Evolutionary conservation across 2,797 vertebrate genomes (phyloP).

Genomic region (Tokudaia muenninki): DNA sequence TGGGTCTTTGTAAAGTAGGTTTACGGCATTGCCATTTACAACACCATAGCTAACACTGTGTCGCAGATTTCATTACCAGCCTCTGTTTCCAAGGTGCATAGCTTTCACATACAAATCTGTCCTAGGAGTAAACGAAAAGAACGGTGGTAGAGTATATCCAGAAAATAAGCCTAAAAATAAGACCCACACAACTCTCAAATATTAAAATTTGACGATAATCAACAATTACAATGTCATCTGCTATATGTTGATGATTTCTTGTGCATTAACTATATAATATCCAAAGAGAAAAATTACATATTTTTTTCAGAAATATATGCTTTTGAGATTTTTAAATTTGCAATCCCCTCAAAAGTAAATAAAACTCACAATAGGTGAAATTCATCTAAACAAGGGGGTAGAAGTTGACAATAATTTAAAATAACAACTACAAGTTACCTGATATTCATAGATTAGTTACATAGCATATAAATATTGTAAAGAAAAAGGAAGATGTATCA

Average conservation of each 20-base stretch:
- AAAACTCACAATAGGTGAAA: conserved; percentile 16
- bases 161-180: conserved; percentile 40
- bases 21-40: conserved; percentile 72
- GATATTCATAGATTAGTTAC: neutral
- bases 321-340: conserved; percentile 37
- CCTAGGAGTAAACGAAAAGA: conserved; percentile 69
- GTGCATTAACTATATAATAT: conserved; percentile 44
- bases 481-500: neutral
- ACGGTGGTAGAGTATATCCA: neutral
- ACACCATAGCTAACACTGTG: conserved; percentile 74
- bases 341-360: neutral
- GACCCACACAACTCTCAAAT: conserved; percentile 9
- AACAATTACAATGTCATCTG: neutral
- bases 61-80: conserved; percentile 76
- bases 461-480: conserved; percentile 3
- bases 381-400: conserved; percentile 29
- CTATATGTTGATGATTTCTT: conserved; percentile 25
- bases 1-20: conserved; percentile 74
- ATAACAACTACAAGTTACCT: conserved; percentile 48
- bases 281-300: conserved; percentile 50
- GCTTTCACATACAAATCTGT: conserved; percentile 70
- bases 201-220: neutral
- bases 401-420: conserved; percentile 27
- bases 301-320: conserved; percentile 45
- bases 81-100: conserved; percentile 75